Evolutionary conservation across 2,113 vertebrate genomes (phyloP).

Genomic region (Apteryx mantelli): DNA sequence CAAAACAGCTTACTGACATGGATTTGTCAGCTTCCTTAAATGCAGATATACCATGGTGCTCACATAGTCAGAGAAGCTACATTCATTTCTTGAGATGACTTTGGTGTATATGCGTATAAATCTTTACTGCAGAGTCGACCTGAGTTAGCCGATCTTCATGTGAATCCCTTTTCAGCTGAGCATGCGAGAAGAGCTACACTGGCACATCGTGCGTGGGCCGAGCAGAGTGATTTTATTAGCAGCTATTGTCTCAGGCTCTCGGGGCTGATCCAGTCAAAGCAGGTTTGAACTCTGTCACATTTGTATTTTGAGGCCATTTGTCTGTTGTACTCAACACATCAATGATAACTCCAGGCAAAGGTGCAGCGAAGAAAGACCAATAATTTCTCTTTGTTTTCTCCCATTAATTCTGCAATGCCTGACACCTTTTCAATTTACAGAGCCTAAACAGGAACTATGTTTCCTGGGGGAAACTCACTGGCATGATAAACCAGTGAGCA

Average conservation of each 20-base stretch:
- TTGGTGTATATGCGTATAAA: not conserved
- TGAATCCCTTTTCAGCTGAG: not conserved
- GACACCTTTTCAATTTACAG: not conserved
- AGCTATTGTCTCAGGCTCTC: not conserved
- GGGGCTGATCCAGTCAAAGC: not conserved
- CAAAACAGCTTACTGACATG: not conserved
- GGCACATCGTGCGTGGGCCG: fast-evolving
- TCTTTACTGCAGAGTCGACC: not conserved
- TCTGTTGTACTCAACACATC: not conserved
- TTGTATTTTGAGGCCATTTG: not conserved
- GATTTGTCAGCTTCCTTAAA: not conserved
- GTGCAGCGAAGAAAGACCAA: not conserved
- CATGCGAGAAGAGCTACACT: not conserved
- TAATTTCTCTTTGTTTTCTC: not conserved
- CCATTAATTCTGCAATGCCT: not conserved
- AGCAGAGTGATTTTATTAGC: not conserved
- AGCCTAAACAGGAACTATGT: not conserved
- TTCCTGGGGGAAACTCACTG: not conserved
- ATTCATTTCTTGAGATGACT: not conserved
- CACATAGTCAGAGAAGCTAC: not conserved
- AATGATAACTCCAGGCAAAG: not conserved
- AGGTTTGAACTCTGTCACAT: not conserved
- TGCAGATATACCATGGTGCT: fast-evolving
- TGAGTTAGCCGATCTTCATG: fast-evolving
- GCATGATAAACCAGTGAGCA: not conserved